These are phyloP conservation scores for Oxyura jamaicensis DNA, from an alignment of 2,113 vertebrate species.

Conservation along the genomic window DNA sequence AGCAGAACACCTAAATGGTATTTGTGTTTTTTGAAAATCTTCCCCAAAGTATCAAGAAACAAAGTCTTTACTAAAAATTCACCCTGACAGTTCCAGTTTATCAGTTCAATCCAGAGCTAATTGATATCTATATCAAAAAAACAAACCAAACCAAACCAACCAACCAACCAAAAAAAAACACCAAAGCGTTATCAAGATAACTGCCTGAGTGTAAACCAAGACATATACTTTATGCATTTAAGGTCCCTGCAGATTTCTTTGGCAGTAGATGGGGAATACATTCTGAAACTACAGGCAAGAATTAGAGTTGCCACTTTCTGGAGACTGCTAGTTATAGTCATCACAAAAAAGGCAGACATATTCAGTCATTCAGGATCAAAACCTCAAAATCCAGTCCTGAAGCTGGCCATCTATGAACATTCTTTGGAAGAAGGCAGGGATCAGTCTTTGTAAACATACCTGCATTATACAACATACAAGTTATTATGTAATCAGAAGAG, in stretches of 20 bases:
- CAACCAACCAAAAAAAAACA: neutral
- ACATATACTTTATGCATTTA: neutral
- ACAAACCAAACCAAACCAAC: too few relatives aligned
- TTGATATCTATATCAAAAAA: constrained; percentile 41
- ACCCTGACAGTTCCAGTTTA: neutral
- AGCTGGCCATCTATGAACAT: neutral
- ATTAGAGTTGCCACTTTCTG: neutral
- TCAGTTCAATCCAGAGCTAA: constrained; percentile 69
- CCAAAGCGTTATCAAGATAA: neutral
- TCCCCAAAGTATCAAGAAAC: neutral
- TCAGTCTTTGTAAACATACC: neutral
- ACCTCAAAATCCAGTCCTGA: neutral
- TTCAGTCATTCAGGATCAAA: neutral
- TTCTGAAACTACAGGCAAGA: neutral
- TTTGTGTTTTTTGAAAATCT: neutral
- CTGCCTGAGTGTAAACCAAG: neutral
- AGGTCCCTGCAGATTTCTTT: neutral
- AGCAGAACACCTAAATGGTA: neutral
- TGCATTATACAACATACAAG: neutral
- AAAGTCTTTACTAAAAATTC: neutral
- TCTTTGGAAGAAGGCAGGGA: neutral
- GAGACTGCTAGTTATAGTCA: neutral
- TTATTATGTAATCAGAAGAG: neutral
- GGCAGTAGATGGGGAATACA: neutral
- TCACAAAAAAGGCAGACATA: neutral